phyloP scores from a whole-genome alignment of 2,888 invertebrate species.

The Cremastinae sp. region DNA sequence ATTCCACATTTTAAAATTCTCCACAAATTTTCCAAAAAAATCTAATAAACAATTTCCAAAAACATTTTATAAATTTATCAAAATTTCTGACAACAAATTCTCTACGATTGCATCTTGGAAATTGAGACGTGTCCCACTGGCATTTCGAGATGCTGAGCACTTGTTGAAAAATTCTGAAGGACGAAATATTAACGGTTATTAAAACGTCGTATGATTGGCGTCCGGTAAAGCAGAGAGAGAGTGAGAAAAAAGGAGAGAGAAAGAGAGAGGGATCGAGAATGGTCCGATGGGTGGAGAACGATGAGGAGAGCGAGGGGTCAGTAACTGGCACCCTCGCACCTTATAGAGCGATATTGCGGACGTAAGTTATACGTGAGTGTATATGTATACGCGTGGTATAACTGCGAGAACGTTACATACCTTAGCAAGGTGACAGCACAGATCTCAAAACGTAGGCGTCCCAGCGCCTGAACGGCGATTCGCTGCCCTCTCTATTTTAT shows the following conservation, averaged over 20 bases:
- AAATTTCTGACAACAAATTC: too few species aligned
- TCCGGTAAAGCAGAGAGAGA: not conserved
- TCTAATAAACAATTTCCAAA: too few species aligned
- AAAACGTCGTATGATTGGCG: constrained; percentile 25
- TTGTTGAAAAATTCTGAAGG: constrained; percentile 7
- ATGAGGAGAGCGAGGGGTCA: constrained; percentile 23
- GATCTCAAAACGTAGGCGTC: constrained; percentile 58
- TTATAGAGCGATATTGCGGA: constrained; percentile 43
- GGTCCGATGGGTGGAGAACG: too few species aligned
- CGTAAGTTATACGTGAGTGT: constrained; percentile 18
- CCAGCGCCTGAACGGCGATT: constrained; percentile 59
- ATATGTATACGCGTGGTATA: constrained; percentile 7
- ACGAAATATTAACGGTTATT: constrained; percentile 33
- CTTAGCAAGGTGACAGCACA: constrained; percentile 58
- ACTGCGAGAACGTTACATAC: constrained; percentile 39
- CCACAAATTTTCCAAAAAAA: too few species aligned
- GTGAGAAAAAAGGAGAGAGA: not conserved
- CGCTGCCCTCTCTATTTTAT: constrained; percentile 29
- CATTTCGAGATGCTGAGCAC: constrained; percentile 1
- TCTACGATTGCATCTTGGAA: not conserved
- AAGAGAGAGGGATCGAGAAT: too few species aligned
- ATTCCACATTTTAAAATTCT: too few species aligned
- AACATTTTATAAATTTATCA: too few species aligned
- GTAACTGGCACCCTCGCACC: constrained; percentile 49
- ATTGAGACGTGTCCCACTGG: too few species aligned